These are phyloP conservation scores for Piliocolobus tephrosceles DNA, from an alignment of 2,113 vertebrate genomes.

Conservation along the genomic window DNA sequence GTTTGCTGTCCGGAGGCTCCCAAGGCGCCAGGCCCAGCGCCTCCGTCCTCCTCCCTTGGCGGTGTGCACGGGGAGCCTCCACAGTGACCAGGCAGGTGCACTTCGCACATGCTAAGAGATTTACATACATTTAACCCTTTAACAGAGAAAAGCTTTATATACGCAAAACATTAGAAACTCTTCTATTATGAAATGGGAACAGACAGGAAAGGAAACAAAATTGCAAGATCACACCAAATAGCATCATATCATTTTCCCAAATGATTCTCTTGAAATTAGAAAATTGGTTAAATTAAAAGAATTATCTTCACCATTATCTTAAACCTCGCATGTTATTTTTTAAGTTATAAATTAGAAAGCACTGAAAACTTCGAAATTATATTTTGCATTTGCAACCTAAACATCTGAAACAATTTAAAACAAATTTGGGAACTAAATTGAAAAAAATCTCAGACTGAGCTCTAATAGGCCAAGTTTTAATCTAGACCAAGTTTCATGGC, in stretches of 20 bases:
- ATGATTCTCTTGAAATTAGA: not conserved
- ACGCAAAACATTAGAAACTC: not conserved
- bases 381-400: slow-evolving; percentile 38
- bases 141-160: not conserved
- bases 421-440: not conserved
- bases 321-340: not conserved
- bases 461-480: slow-evolving; percentile 29
- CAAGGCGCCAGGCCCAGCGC: not conserved
- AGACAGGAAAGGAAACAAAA: not conserved
- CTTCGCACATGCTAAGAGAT: not conserved
- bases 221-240: not conserved
- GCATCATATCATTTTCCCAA: not conserved
- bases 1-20: not conserved
- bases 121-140: not conserved
- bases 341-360: slow-evolving; percentile 4
- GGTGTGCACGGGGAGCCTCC: not conserved
- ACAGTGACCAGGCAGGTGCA: not conserved
- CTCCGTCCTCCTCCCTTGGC: not conserved
- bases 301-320: not conserved
- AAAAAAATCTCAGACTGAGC: not conserved
- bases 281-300: not conserved
- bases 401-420: slow-evolving; percentile 44
- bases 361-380: not conserved
- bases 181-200: not conserved
- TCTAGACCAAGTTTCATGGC: slow-evolving; percentile 22